Conservation (phyloP, 2,113 vertebrate genomes). For the Pangasianodon hypophthalmus region DNA sequence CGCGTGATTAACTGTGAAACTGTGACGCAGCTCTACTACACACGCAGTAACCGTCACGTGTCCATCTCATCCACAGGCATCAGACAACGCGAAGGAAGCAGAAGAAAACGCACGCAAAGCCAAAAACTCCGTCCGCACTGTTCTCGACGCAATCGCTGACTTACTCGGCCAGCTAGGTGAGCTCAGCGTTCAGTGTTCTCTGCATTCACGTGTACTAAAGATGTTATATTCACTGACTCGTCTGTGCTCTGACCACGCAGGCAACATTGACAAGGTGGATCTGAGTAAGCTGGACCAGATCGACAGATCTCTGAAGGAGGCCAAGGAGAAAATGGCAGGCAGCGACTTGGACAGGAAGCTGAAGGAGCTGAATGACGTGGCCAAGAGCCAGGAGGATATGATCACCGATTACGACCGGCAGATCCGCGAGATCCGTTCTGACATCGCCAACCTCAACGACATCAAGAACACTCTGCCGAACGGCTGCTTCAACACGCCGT, state of each 20-base stretch:
- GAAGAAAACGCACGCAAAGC: conserved; percentile 94
- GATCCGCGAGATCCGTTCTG: conserved; percentile 87
- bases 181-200: neutral
- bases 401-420: conserved; percentile 88
- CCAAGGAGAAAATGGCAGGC: conserved; percentile 85
- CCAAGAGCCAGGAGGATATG: conserved; percentile 84
- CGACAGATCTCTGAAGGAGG: conserved; percentile 82
- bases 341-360: conserved; percentile 88
- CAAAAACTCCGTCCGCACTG: conserved; percentile 85
- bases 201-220: neutral
- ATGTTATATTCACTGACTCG: neutral
- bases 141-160: conserved; percentile 81
- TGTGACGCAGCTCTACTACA: neutral
- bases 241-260: conserved; percentile 63
- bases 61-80: conserved; percentile 74
- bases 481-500: conserved; percentile 95
- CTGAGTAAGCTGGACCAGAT: conserved; percentile 89
- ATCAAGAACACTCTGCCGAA: conserved; percentile 91
- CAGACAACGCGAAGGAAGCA: conserved; percentile 87
- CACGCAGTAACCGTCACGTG: neutral
- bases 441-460: conserved; percentile 93
- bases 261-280: conserved; percentile 92
- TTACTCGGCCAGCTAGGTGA: conserved; percentile 88
- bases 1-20: neutral
- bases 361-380: conserved; percentile 82